Conservation (phyloP, 2,797 vertebrate genomes). For the Fistularia commersonii region DNA sequence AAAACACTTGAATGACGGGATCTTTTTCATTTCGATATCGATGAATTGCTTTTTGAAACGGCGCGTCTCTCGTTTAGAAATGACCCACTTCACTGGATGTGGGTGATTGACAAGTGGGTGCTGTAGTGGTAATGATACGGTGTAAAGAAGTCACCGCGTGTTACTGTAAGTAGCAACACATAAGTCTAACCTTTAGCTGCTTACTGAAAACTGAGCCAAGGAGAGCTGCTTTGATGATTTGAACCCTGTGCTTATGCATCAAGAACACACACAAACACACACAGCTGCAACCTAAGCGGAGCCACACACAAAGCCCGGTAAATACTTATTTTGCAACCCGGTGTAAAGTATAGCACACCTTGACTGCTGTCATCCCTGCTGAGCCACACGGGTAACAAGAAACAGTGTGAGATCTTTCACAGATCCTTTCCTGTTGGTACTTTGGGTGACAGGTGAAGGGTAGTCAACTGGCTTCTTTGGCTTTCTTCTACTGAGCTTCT, state of each 20-base stretch:
- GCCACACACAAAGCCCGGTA: slow-evolving; percentile 29
- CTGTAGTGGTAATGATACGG: slow-evolving; percentile 48
- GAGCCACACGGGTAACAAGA: slow-evolving; percentile 44
- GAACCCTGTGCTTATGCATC: slow-evolving; percentile 49
- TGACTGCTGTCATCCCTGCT: slow-evolving; percentile 24
- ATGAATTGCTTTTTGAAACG: too few relatives aligned
- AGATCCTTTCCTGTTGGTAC: slow-evolving; percentile 60
- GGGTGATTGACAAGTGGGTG: slow-evolving; percentile 51
- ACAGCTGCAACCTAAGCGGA: slow-evolving; percentile 26
- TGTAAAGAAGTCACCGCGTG: slow-evolving; percentile 51
- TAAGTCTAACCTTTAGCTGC: slow-evolving; percentile 72
- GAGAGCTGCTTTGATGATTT: slow-evolving; percentile 58
- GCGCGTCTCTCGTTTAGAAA: neutral
- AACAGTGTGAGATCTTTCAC: slow-evolving; percentile 38
- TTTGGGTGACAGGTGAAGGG: slow-evolving; percentile 51
- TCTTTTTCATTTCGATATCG: too few relatives aligned
- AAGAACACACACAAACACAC: slow-evolving; percentile 39
- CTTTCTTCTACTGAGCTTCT: slow-evolving; percentile 29
- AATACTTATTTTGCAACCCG: slow-evolving; percentile 47
- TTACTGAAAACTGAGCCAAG: slow-evolving; percentile 68
- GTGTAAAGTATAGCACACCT: slow-evolving; percentile 50
- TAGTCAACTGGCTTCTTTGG: slow-evolving; percentile 32
- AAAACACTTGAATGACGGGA: too few relatives aligned
- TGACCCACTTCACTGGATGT: slow-evolving; percentile 10
- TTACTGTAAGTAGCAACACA: slow-evolving; percentile 69